These are phyloP conservation scores for Pterophyllum scalare DNA, from an alignment of 2,113 vertebrate genomes.

Conservation along the genomic window DNA sequence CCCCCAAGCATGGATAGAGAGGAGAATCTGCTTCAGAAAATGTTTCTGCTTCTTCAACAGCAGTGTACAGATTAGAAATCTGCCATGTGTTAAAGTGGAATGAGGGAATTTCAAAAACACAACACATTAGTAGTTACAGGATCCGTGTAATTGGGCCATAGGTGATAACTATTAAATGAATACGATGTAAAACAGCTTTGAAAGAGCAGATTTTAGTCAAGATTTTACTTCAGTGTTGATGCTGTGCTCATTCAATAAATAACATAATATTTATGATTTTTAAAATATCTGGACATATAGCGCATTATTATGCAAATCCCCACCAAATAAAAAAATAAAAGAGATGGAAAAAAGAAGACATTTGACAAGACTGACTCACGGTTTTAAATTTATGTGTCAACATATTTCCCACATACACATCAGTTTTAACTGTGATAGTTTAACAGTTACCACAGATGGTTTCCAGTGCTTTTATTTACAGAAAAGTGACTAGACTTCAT, in stretches of 20 bases:
- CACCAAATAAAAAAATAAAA: background rate
- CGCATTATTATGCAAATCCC: background rate
- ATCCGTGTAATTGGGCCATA: background rate
- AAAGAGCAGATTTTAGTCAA: background rate
- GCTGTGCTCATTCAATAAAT: background rate
- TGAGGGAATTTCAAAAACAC: background rate
- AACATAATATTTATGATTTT: background rate
- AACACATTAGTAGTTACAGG: background rate
- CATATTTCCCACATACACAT: slow-evolving; percentile 87
- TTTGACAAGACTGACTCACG: slow-evolving; percentile 66
- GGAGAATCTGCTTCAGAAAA: slow-evolving; percentile 28
- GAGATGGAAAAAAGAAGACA: slow-evolving; percentile 4
- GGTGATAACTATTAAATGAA: background rate
- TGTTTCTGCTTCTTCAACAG: slow-evolving; percentile 6
- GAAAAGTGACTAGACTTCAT: slow-evolving; percentile 91
- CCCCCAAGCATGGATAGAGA: slow-evolving; percentile 42
- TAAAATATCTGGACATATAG: background rate
- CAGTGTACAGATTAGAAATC: background rate
- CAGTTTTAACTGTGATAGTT: slow-evolving; percentile 85
- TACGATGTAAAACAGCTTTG: background rate
- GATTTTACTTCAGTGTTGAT: background rate
- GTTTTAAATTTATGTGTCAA: slow-evolving; percentile 87
- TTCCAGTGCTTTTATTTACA: slow-evolving; percentile 99
- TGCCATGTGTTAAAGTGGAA: background rate
- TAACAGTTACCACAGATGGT: slow-evolving; percentile 85